phyloP scores from a whole-genome alignment of 2,113 vertebrate genomes.

The Ptilonorhynchus violaceus region DNA sequence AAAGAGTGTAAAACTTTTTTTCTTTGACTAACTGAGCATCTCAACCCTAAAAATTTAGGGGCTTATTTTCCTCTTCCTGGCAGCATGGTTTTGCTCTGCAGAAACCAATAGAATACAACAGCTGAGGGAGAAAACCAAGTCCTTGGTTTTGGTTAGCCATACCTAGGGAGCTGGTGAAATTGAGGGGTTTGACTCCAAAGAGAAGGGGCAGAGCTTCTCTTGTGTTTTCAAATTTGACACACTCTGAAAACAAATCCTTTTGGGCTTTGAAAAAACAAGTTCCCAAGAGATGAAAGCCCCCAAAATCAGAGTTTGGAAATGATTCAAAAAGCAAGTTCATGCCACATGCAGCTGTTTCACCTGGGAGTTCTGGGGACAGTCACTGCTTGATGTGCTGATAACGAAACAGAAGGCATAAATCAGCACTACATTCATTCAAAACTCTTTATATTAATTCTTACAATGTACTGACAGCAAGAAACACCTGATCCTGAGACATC shows the following conservation, averaged over 20 bases:
- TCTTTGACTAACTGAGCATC: background rate
- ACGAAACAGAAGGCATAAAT: background rate
- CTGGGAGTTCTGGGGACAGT: background rate
- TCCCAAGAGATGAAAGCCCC: background rate
- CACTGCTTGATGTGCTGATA: background rate
- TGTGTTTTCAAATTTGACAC: background rate
- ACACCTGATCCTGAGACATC: background rate
- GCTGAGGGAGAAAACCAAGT: background rate
- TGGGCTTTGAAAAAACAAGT: background rate
- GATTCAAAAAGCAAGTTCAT: background rate
- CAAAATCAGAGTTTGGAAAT: background rate
- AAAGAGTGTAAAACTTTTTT: background rate
- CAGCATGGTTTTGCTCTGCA: background rate
- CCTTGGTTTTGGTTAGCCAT: background rate
- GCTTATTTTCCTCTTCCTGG: background rate
- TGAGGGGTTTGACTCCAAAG: background rate
- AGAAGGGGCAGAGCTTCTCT: background rate
- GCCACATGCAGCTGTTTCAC: background rate
- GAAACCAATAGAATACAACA: background rate
- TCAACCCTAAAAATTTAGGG: background rate
- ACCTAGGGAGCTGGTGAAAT: background rate
- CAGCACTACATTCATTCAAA: background rate
- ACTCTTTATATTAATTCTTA: background rate
- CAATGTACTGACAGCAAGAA: background rate
- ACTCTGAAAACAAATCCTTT: background rate